Evolutionary conservation across 92 coral and sea anemone genomes (phyloP).

Genomic region (Parazoanthus atlanticus): DNA sequence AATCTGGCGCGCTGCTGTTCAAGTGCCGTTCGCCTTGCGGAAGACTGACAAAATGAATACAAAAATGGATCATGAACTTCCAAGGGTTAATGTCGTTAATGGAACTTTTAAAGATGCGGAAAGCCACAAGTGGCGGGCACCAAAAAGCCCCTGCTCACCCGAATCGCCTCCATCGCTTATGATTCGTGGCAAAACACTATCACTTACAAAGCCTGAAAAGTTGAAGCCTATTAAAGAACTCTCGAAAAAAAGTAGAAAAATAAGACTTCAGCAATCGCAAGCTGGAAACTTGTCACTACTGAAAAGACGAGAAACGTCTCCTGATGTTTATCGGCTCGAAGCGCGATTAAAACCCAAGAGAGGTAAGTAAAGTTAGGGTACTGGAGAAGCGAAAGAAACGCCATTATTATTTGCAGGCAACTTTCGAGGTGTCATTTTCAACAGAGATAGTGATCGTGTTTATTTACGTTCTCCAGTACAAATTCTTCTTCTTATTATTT

Average conservation of each 20-base stretch:
- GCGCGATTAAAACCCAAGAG: constrained; percentile 83
- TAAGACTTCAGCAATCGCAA: constrained; percentile 83
- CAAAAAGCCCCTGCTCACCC: constrained; percentile 89
- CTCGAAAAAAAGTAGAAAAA: constrained; percentile 82
- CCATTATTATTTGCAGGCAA: constrained; percentile 29
- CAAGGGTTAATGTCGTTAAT: constrained; percentile 39
- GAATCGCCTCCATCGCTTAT: constrained; percentile 82
- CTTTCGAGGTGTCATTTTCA: constrained; percentile 23
- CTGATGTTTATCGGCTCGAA: constrained; percentile 73
- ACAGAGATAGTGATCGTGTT: constrained; percentile 13
- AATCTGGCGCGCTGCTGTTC: constrained; percentile 17
- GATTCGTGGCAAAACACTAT: constrained; percentile 82
- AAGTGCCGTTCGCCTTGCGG: neutral
- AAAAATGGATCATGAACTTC: constrained; percentile 27
- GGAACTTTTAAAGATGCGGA: constrained; percentile 37
- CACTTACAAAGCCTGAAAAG: constrained; percentile 67
- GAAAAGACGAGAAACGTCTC: constrained; percentile 89
- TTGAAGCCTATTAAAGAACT: constrained; percentile 71
- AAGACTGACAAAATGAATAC: neutral
- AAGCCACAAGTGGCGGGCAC: constrained; percentile 73
- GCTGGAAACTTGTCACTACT: constrained; percentile 69
- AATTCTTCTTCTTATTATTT: neutral
- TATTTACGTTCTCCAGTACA: constrained; percentile 6
- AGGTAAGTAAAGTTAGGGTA: constrained; percentile 62
- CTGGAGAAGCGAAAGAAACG: constrained; percentile 18